Conservation (phyloP, 2,888 invertebrate genomes). For the Volucella inflata region DNA sequence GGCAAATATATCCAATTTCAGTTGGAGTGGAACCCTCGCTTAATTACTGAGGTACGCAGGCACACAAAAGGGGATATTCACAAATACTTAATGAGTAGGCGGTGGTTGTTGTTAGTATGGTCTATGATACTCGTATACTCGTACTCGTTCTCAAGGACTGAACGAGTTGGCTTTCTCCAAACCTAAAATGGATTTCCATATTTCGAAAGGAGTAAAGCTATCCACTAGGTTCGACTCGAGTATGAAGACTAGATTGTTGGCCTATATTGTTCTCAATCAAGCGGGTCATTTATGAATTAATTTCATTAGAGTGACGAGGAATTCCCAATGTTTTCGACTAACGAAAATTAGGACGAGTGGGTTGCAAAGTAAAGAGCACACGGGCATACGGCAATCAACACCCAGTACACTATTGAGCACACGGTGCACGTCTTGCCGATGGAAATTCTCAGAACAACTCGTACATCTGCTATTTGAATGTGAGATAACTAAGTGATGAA, state of each 20-base stretch:
- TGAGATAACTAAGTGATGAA: not conserved
- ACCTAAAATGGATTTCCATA: slow-evolving; percentile 14
- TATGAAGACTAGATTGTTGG: slow-evolving; percentile 7
- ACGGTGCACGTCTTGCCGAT: slow-evolving; percentile 16
- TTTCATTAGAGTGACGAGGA: slow-evolving; percentile 57
- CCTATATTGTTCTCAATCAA: slow-evolving; percentile 30
- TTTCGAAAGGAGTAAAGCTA: too few species aligned
- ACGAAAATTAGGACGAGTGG: slow-evolving; percentile 13
- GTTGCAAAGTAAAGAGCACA: too few species aligned
- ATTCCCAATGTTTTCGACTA: slow-evolving; percentile 48
- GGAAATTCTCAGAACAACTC: slow-evolving; percentile 19
- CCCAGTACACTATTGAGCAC: not conserved
- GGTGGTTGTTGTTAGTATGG: not conserved
- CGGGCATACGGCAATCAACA: not conserved
- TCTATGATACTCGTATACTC: too few species aligned
- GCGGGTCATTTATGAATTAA: slow-evolving; percentile 64
- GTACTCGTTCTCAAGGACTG: too few species aligned
- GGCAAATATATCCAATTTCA: slow-evolving; percentile 57
- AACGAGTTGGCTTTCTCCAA: not conserved
- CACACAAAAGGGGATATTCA: slow-evolving; percentile 32
- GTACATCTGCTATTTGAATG: not conserved
- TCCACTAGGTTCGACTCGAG: slow-evolving; percentile 1
- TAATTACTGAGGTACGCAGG: slow-evolving; percentile 60
- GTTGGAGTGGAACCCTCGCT: slow-evolving; percentile 57
- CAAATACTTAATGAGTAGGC: slow-evolving; percentile 49